phyloP scores from a whole-genome alignment of 2,888 invertebrate species.

The Epirrhoe tristata region DNA sequence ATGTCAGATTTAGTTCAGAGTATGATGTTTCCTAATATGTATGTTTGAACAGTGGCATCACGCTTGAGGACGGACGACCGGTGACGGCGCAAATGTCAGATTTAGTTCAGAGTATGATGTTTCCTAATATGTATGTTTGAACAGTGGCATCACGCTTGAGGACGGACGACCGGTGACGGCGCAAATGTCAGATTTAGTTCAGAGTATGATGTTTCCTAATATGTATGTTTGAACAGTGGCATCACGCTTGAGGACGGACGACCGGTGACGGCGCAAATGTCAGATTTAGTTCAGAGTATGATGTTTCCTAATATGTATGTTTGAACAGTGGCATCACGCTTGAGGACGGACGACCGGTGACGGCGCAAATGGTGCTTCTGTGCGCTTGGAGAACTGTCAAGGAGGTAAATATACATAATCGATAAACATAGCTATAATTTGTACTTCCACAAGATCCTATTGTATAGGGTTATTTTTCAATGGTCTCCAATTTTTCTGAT shows the following conservation, averaged over 20 bases:
- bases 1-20: no score
- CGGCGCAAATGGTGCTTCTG: constrained; percentile 94
- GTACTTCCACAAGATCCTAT: no score
- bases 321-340: constrained; percentile 56
- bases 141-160: constrained; percentile 58
- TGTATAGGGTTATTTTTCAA: no score
- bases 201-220: neutral
- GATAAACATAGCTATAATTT: neutral
- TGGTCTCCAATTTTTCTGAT: no score
- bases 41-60: constrained; percentile 52
- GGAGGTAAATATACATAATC: constrained; percentile 86
- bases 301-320: neutral
- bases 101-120: no score
- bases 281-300: no score
- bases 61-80: constrained; percentile 59
- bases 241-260: constrained; percentile 61
- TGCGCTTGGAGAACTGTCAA: constrained; percentile 98
- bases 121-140: neutral
- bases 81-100: constrained; percentile 92
- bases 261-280: constrained; percentile 79
- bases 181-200: no score
- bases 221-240: constrained; percentile 47
- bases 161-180: constrained; percentile 84
- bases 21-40: neutral
- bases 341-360: constrained; percentile 70